Base-by-base conservation (phyloP, 2,797 vertebrate species). In the Pristis pectinata region DNA sequence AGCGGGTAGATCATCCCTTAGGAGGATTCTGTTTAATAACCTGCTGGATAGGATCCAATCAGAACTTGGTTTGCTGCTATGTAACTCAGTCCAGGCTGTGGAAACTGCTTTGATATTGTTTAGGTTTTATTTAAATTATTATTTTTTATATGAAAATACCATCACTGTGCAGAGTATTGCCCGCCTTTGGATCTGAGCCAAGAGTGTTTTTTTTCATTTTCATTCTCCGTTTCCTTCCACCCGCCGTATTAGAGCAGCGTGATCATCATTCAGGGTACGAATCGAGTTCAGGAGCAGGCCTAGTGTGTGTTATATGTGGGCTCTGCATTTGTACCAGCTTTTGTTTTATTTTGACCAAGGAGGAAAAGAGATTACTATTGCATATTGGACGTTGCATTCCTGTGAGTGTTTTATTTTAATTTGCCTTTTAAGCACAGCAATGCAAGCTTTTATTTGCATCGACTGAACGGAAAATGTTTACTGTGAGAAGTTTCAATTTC, bases 271-370 rank as follows among this genome's bases (percentile, higher is more conserved):
- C 92, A 93, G 92, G 92, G 64, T 70, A 93, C 37, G 91, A 70
- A 70, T 44, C 37, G 91, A 93, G 41, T 44, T 15, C 44, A 74
- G 67, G 37, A 27, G 59, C 92, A 93, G 92, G 92, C 92, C 92
- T 76, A 53, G 44, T 74, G 67, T 72, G 64, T 93, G 67, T 94
- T 93, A 70, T 70, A 94, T 94, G 92, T 74, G 70, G 67, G 70
- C 87, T 94, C 41, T 94, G 67, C 11, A 49, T 93, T 5, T 93
- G 91, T n/a, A 49, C 13, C 95, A 96, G 87, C 95, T 94, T 95
- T 94, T 94, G 89, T 89, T 94, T 95, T 95, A 95, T 95, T 95
- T 95, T 94, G 94, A 95, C 95, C 95, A 94, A 93, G 94, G 87
- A 94, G 94, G 95, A 85, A 95, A 95, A 95, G 94, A 95, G 96